Evolutionary conservation across 2,797 vertebrate species (phyloP).

Genomic region (Tiaroga cobitis): DNA sequence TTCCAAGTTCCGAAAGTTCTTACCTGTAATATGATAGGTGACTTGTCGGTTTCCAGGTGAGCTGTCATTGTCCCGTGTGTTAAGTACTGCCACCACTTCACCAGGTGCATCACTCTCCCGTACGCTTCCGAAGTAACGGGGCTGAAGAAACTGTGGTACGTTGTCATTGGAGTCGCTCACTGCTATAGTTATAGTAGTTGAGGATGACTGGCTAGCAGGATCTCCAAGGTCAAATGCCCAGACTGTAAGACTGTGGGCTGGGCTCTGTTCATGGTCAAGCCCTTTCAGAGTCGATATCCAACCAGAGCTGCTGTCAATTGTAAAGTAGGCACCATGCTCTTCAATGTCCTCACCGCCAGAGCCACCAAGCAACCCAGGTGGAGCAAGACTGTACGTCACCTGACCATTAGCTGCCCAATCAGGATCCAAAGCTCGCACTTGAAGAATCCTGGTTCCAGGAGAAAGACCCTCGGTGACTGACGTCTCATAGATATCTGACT

Average conservation of each 20-base stretch:
- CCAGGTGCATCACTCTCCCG: constrained; percentile 93
- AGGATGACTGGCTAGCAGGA: constrained; percentile 86
- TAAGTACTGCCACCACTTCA: constrained; percentile 93
- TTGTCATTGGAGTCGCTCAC: constrained; percentile 96
- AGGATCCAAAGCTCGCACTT: constrained; percentile 86
- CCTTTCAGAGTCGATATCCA: constrained; percentile 93
- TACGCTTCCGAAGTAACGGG: constrained; percentile 86
- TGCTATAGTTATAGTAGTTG: constrained; percentile 84
- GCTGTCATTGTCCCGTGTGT: constrained; percentile 92
- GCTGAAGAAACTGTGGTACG: constrained; percentile 86
- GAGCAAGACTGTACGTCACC: constrained; percentile 88
- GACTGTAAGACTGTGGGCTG: constrained; percentile 88
- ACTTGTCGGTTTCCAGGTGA: constrained; percentile 92
- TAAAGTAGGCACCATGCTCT: constrained; percentile 80
- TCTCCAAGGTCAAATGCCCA: constrained; percentile 94
- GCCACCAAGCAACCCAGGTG: constrained; percentile 65
- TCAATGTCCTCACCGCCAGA: constrained; percentile 70
- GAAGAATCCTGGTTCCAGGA: constrained; percentile 87
- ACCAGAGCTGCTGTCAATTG: constrained; percentile 91
- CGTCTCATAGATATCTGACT: constrained; percentile 85
- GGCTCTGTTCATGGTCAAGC: constrained; percentile 90
- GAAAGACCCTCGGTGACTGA: constrained; percentile 92
- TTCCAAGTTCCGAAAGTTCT: neutral
- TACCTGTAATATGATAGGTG: constrained; percentile 97
- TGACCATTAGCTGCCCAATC: constrained; percentile 94